Conservation (phyloP, 2,888 invertebrate genomes). For the Andrena marginata region DNA sequence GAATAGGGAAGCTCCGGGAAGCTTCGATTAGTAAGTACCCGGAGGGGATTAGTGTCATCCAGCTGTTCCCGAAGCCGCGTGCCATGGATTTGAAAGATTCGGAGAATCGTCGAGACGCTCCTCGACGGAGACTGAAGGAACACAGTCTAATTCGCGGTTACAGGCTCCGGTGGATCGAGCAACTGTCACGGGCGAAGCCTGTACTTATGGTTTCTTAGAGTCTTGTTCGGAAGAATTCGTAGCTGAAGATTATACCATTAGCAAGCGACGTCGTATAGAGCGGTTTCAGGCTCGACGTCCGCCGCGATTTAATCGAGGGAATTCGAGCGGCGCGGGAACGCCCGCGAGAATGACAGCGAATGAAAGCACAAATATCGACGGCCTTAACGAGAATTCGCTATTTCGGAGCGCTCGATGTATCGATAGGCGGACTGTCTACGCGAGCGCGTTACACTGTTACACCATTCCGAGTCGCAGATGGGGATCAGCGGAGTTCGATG, state of each 20-base stretch:
- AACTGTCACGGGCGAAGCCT: neutral
- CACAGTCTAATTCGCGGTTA: neutral
- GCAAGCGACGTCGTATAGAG: neutral
- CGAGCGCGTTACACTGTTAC: too few species aligned
- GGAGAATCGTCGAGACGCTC: slow-evolving; percentile 25
- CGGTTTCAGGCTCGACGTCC: neutral
- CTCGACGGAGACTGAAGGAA: neutral
- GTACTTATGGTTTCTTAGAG: slow-evolving; percentile 35
- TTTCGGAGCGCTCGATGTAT: neutral
- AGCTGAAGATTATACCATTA: slow-evolving; percentile 17
- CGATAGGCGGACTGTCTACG: neutral
- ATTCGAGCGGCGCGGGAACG: neutral
- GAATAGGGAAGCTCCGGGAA: neutral
- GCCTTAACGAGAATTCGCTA: slow-evolving; percentile 4
- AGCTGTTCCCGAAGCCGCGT: slow-evolving; percentile 14
- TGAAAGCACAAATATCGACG: neutral
- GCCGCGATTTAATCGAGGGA: neutral
- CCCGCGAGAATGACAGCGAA: neutral
- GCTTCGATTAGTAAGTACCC: neutral
- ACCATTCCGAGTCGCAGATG: too few species aligned
- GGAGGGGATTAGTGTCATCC: neutral
- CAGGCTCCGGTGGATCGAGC: neutral
- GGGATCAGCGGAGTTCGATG: neutral
- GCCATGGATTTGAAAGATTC: slow-evolving; percentile 61
- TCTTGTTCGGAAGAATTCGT: neutral